A percentile compares a stretch with the other conserved stretches of the same genome.
Conservation (phyloP, 2,797 vertebrate species). For the Neosilurus mollespiculum region DNA sequence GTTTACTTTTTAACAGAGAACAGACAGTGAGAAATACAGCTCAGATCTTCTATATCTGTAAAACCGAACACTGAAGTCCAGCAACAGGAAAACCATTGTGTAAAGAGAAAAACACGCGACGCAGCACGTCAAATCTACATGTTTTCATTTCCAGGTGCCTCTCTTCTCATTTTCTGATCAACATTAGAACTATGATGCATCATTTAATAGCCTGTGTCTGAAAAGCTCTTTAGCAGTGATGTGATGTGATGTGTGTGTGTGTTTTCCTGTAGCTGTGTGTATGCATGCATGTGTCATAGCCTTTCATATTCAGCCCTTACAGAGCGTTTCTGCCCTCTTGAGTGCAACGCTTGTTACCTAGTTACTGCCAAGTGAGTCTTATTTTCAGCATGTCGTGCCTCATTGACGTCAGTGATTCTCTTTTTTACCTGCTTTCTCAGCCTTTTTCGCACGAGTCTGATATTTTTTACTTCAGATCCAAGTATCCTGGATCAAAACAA, state of each 20-base stretch:
- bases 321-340: conserved; percentile 57
- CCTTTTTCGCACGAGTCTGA: conserved; percentile 54
- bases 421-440: conserved; percentile 22
- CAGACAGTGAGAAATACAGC: conserved; percentile 39
- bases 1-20: conserved; percentile 58
- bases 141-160: conserved; percentile 22
- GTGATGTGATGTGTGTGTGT: conserved; percentile 20
- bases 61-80: conserved; percentile 6
- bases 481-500: conserved; percentile 58
- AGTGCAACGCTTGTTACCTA: conserved; percentile 70
- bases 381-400: conserved; percentile 67
- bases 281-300: conserved; percentile 38
- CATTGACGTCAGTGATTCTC: conserved; percentile 72
- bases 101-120: conserved; percentile 5
- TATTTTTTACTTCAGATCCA: conserved; percentile 58
- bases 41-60: conserved; percentile 41
- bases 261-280: conserved; percentile 7
- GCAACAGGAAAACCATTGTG: background rate
- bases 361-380: conserved; percentile 70
- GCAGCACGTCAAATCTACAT: background rate
- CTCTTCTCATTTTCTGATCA: conserved; percentile 11
- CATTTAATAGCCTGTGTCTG: conserved; percentile 32
- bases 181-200: conserved; percentile 43
- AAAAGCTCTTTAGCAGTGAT: conserved; percentile 14
- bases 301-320: conserved; percentile 57